Percentiles rank a stretch among this genome's conserved stretches.
phyloP scores from a whole-genome alignment of 2,113 vertebrate species.

The Sturnus vulgaris region DNA sequence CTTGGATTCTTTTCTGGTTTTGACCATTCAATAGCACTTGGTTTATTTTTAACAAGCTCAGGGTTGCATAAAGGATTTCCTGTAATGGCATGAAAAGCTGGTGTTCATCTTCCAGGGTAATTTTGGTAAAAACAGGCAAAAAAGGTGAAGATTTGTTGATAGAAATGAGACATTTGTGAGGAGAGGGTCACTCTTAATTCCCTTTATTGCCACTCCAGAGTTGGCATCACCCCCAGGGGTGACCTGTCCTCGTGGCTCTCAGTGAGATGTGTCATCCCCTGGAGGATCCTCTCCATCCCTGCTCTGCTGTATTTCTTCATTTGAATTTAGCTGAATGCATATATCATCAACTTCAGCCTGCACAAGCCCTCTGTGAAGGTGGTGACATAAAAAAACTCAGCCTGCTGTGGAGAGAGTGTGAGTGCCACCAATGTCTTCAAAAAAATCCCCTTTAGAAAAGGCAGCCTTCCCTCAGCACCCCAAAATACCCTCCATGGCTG shows the following conservation, averaged over 20 bases:
- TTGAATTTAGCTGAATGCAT: background rate
- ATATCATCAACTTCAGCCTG: background rate
- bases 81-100: background rate
- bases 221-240: background rate
- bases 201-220: background rate
- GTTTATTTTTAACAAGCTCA: background rate
- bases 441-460: background rate
- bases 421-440: background rate
- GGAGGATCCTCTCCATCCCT: background rate
- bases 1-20: background rate
- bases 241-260: background rate
- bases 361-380: background rate
- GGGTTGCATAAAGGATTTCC: background rate
- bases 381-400: background rate
- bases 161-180: background rate
- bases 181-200: background rate
- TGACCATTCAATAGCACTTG: background rate
- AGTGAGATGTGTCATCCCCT: background rate
- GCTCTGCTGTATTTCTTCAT: constrained; percentile 16
- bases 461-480: background rate
- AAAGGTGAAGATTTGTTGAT: background rate
- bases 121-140: background rate
- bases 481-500: background rate
- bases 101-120: background rate
- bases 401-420: fast-evolving